Percentiles rank a stretch among this genome's conserved stretches.
These are phyloP conservation scores for Rhodophaea formosa DNA, from an alignment of 2,888 invertebrate genomes.

Conservation along the genomic window DNA sequence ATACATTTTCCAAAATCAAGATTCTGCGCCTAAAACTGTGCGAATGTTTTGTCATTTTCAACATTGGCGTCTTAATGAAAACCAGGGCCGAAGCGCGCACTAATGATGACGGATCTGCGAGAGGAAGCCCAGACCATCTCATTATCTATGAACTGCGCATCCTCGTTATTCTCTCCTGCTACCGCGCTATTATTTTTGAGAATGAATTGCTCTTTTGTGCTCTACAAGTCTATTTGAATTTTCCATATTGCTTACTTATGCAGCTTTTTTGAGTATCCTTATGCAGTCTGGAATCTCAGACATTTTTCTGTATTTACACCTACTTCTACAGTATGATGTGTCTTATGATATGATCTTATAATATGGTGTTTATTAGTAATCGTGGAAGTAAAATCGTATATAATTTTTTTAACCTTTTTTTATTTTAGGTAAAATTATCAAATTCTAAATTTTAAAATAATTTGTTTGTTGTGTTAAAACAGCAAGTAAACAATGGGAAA, in stretches of 20 bases:
- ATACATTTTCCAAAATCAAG: neutral
- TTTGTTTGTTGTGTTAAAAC: too few species aligned
- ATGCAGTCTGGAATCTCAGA: too few species aligned
- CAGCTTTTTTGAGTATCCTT: too few species aligned
- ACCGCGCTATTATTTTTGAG: constrained; percentile 49
- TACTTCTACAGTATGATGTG: too few species aligned
- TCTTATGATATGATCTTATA: too few species aligned
- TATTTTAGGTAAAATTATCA: too few species aligned
- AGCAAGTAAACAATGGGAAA: too few species aligned
- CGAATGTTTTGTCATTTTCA: constrained; percentile 56
- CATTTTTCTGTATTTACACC: too few species aligned
- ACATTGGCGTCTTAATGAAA: constrained; percentile 74
- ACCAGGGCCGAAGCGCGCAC: constrained; percentile 59
- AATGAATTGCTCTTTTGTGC: constrained; percentile 17
- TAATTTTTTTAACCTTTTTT: too few species aligned
- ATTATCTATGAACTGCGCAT: constrained; percentile 67
- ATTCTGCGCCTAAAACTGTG: neutral
- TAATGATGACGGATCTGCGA: constrained; percentile 75
- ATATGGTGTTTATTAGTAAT: too few species aligned
- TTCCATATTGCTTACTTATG: neutral
- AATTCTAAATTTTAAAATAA: too few species aligned
- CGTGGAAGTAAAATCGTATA: too few species aligned
- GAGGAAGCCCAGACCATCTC: constrained; percentile 64
- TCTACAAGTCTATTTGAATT: neutral
- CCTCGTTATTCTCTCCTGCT: constrained; percentile 54